Percentiles rank a stretch among this genome's conserved stretches.
phyloP scores from a whole-genome alignment of 1,140 invertebrate genomes.

The Drosophila melanica region DNA sequence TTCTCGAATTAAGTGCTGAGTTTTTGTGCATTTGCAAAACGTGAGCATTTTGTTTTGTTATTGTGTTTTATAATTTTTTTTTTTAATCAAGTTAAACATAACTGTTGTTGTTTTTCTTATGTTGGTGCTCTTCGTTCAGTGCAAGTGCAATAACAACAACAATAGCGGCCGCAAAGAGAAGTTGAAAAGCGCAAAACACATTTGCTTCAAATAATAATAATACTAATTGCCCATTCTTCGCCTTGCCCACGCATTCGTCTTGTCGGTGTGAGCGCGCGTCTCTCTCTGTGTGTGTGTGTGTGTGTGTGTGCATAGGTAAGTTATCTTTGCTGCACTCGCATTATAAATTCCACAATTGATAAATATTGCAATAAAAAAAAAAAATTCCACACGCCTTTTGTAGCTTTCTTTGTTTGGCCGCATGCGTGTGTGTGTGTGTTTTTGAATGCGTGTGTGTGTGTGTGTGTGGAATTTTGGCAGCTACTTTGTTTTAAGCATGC shows the following conservation, averaged over 20 bases:
- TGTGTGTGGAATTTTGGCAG: constrained; percentile 7
- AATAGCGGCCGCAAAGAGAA: constrained; percentile 1
- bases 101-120: constrained; percentile 5
- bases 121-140: constrained; percentile 16
- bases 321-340: constrained; percentile 14
- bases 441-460: constrained; percentile 5
- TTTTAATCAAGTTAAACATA: not conserved
- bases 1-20: constrained; percentile 14
- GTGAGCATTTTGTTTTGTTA: constrained; percentile 31
- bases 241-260: not conserved
- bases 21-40: constrained; percentile 5
- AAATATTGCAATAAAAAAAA: constrained; percentile 1
- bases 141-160: constrained; percentile 32
- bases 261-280: not conserved
- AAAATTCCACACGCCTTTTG: not conserved
- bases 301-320: constrained; percentile 21
- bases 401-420: constrained; percentile 28
- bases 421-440: not conserved
- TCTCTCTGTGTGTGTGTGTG: constrained; percentile 13
- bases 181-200: constrained; percentile 23
- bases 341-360: constrained; percentile 14
- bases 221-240: too few relatives aligned
- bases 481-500: constrained; percentile 1
- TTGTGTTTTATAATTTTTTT: constrained; percentile 14
- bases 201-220: constrained; percentile 19